Percentiles rank a stretch among this genome's conserved stretches.
Evolutionary conservation across 1,140 invertebrate species (phyloP).

Genomic region (Meloidogyne hapla): DNA sequence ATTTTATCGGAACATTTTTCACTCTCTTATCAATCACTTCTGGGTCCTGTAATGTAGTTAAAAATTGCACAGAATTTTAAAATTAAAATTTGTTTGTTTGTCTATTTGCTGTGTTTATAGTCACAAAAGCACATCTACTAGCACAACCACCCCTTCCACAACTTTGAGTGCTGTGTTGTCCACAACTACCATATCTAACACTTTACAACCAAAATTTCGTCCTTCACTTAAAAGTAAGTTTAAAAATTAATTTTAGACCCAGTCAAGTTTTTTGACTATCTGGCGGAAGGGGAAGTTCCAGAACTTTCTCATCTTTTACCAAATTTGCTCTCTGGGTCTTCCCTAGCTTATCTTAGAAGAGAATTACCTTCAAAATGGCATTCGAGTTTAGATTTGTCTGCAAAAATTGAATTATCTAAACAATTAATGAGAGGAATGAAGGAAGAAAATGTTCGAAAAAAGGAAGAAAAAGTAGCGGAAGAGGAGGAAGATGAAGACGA

Average conservation of each 20-base stretch:
- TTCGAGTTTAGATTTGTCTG: slow-evolving; percentile 50
- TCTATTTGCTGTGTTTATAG: background rate
- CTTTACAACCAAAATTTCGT: slow-evolving; percentile 18
- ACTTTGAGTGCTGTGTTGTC: background rate
- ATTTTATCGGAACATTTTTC: no score
- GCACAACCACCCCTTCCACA: background rate
- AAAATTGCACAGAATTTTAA: no score
- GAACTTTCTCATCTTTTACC: slow-evolving; percentile 57
- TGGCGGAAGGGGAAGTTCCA: slow-evolving; percentile 41
- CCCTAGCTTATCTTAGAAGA: slow-evolving; percentile 42
- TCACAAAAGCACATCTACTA: slow-evolving; percentile 8
- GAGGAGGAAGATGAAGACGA: slow-evolving; percentile 40
- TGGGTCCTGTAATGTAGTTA: no score
- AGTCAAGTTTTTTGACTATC: slow-evolving; percentile 54
- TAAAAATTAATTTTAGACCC: slow-evolving; percentile 49
- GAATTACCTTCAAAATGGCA: slow-evolving; percentile 40
- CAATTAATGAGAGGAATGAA: slow-evolving; percentile 35
- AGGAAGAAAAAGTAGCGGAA: slow-evolving; percentile 29
- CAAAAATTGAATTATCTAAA: slow-evolving; percentile 46
- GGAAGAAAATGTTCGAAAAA: slow-evolving; percentile 26
- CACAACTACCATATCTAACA: slow-evolving; percentile 11
- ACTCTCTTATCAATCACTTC: no score
- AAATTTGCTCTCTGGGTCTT: slow-evolving; percentile 40
- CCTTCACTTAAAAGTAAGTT: slow-evolving; percentile 21
- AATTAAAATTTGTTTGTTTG: no score